phyloP scores from a whole-genome alignment of 2,797 vertebrate genomes.

The Cuniculus paca region DNA sequence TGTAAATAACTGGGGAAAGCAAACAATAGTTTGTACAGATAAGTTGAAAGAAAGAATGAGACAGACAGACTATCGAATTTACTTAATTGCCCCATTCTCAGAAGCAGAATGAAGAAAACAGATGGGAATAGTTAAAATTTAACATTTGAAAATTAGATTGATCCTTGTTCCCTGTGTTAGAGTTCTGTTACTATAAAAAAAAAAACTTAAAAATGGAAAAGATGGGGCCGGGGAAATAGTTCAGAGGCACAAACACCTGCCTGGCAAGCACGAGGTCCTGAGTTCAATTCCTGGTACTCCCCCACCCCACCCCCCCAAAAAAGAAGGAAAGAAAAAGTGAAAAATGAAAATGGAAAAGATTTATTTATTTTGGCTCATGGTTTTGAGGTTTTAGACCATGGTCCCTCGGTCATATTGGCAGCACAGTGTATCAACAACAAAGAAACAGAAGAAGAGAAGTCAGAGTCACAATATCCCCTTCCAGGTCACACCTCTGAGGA shows the following conservation, averaged over 20 bases:
- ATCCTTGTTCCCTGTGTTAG: not conserved
- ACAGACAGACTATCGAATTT: not conserved
- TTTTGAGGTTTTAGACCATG: not conserved
- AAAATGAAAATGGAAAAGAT: not conserved
- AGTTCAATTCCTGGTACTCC: too few relatives aligned
- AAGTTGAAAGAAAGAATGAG: not conserved
- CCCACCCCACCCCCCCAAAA: too few relatives aligned
- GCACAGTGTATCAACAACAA: not conserved
- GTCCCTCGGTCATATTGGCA: not conserved
- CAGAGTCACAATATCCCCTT: too few relatives aligned
- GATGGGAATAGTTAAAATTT: not conserved
- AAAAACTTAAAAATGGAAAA: not conserved
- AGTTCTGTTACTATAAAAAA: too few relatives aligned
- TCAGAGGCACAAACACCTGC: too few relatives aligned
- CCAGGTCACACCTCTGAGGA: not conserved
- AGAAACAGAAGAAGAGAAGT: too few relatives aligned
- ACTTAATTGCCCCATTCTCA: not conserved
- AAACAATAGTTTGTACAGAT: conserved; percentile 20
- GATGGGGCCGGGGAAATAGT: too few relatives aligned
- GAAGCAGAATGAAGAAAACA: not conserved
- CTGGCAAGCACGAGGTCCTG: too few relatives aligned
- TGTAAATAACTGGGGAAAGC: conserved; percentile 41
- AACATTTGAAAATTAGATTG: conserved; percentile 14
- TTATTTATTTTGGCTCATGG: not conserved
- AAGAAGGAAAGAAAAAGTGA: too few relatives aligned